These are phyloP conservation scores for Rhodeus uyekii DNA, from an alignment of 2,797 vertebrate species.

Conservation along the genomic window DNA sequence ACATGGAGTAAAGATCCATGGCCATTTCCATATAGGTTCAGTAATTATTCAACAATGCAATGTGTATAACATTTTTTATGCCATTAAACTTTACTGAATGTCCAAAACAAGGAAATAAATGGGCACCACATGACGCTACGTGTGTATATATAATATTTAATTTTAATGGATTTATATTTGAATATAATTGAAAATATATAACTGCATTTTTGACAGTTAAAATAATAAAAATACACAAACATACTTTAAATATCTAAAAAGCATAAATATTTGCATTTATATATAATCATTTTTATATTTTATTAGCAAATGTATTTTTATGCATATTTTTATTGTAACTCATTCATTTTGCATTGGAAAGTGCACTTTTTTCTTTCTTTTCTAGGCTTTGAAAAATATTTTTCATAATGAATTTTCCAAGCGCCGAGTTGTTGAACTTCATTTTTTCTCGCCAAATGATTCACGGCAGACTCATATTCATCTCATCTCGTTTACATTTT, in stretches of 20 bases:
- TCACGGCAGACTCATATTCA: constrained; percentile 57
- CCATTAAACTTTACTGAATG: constrained; percentile 1
- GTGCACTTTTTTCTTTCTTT: not conserved
- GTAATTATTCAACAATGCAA: not conserved
- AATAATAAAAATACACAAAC: too few species aligned
- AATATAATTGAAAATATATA: not conserved
- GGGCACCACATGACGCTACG: not conserved
- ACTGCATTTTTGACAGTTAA: too few species aligned
- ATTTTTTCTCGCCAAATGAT: constrained; percentile 53
- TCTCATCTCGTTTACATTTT: constrained; percentile 62
- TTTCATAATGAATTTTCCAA: constrained; percentile 26
- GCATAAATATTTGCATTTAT: not conserved
- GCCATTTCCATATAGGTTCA: not conserved
- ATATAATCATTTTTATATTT: not conserved
- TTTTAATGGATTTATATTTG: too few species aligned
- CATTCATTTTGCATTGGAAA: not conserved
- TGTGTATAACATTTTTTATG: not conserved
- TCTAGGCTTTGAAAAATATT: not conserved
- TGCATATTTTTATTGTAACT: not conserved
- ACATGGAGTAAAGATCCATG: not conserved
- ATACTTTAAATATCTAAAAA: too few species aligned
- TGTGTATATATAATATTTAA: not conserved
- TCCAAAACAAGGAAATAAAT: not conserved
- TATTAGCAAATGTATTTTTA: not conserved
- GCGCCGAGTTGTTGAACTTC: not conserved